These are phyloP conservation scores for Drosophila auraria DNA, from an alignment of 1,140 invertebrate genomes.

Conservation along the genomic window DNA sequence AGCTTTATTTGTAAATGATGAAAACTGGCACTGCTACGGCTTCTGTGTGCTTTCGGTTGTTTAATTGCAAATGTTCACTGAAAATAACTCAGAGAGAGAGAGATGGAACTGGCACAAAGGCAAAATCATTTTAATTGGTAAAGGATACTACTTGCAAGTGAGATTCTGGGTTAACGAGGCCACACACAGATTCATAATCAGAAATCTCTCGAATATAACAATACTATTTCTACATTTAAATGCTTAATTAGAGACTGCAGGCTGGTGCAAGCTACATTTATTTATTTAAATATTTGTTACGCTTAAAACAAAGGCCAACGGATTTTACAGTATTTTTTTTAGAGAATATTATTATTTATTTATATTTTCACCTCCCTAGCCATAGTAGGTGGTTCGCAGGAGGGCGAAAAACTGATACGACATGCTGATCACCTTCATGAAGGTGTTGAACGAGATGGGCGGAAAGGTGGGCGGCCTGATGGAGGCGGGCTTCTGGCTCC, in stretches of 20 bases:
- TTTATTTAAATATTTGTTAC: not conserved
- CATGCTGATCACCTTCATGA: constrained; percentile 79
- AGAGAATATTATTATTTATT: not conserved
- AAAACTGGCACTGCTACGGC: not conserved
- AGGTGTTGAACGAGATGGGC: constrained; percentile 72
- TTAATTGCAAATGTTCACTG: not conserved
- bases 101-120: not conserved
- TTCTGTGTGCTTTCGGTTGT: not conserved
- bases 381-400: constrained; percentile 66
- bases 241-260: not conserved
- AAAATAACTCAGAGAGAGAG: not conserved
- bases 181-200: not conserved
- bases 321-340: not conserved
- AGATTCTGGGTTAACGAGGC: not conserved
- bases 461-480: constrained; percentile 75
- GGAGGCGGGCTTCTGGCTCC: constrained; percentile 70
- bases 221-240: not conserved
- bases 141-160: not conserved
- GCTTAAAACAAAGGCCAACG: not conserved
- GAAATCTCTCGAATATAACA: not conserved
- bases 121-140: not conserved
- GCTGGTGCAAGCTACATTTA: too few relatives aligned
- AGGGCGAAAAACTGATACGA: constrained; percentile 76
- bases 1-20: constrained; percentile 2
- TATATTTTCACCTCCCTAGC: constrained; percentile 11